Conservation (phyloP, 2,888 invertebrate species). For the Apomyelois bistriatella region DNA sequence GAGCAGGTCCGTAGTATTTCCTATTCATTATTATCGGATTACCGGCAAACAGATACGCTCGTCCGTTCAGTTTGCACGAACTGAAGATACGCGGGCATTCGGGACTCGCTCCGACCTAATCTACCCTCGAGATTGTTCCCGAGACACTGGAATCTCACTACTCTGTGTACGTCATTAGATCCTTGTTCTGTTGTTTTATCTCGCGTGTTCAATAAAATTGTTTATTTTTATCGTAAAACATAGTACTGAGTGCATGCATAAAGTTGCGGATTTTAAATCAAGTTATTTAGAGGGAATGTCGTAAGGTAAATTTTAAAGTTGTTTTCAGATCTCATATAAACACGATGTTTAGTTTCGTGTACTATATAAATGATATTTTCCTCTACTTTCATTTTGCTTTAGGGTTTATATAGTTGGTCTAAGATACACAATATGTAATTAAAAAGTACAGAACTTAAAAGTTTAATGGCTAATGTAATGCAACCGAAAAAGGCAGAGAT, state of each 20-base stretch:
- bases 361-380: too few relatives aligned
- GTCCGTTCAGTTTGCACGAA: slow-evolving; percentile 56
- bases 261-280: neutral
- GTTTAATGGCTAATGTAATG: too few relatives aligned
- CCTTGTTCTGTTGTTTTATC: slow-evolving; percentile 16
- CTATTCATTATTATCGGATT: slow-evolving; percentile 70
- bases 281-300: too few relatives aligned
- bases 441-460: too few relatives aligned
- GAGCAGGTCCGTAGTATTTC: slow-evolving; percentile 59
- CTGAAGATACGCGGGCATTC: slow-evolving; percentile 47
- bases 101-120: slow-evolving; percentile 42
- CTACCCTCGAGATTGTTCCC: slow-evolving; percentile 47
- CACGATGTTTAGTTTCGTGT: too few relatives aligned
- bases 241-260: neutral
- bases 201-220: neutral
- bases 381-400: too few relatives aligned
- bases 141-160: slow-evolving; percentile 13
- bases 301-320: too few relatives aligned
- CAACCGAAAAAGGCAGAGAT: too few relatives aligned
- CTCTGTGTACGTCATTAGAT: slow-evolving; percentile 12
- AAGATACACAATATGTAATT: too few relatives aligned
- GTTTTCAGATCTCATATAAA: too few relatives aligned
- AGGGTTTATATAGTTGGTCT: too few relatives aligned
- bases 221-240: neutral
- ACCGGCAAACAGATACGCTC: slow-evolving; percentile 50